These are phyloP conservation scores for Calyptommatus sinebrachiatus DNA, from an alignment of 2,113 vertebrate genomes.

Conservation along the genomic window DNA sequence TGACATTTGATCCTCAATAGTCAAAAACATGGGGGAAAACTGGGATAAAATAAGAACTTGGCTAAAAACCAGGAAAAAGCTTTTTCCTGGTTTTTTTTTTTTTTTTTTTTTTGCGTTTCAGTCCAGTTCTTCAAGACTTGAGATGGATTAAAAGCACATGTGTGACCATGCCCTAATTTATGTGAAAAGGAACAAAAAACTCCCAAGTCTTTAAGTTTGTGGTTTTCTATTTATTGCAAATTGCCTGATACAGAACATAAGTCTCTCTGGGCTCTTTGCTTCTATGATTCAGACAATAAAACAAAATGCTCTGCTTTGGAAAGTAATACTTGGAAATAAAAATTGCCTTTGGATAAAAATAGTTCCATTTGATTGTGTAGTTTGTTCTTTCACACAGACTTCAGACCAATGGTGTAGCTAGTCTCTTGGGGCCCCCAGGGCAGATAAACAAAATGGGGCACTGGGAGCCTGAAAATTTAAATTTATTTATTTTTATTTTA, in stretches of 20 bases:
- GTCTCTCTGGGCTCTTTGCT: conserved; percentile 53
- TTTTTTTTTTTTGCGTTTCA: no score
- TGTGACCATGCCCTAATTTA: conserved; percentile 6
- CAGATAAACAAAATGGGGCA: no score
- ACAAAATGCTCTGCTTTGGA: conserved; percentile 46
- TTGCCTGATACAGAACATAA: conserved; percentile 44
- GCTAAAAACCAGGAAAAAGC: no score
- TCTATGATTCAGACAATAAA: conserved; percentile 57
- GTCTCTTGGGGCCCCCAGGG: no score
- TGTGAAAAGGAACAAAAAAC: conserved; percentile 25
- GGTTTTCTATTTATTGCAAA: conserved; percentile 22
- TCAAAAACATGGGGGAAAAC: no score
- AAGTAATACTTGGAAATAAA: conserved; percentile 51
- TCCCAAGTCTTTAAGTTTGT: conserved; percentile 25
- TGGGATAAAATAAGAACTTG: no score
- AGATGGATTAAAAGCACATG: no score
- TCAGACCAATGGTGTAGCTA: conserved; percentile 26
- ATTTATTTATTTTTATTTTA: no score
- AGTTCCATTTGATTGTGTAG: conserved; percentile 57
- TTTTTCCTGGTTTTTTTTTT: no score
- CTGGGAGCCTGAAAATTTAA: no score
- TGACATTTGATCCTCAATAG: no score
- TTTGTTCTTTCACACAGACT: conserved; percentile 55
- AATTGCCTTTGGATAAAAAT: conserved; percentile 65
- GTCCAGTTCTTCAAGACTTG: no score